Evolutionary conservation across 2,888 invertebrate genomes (phyloP), one percentile per base, ranked within the genome.

Genomic region (Leptinotarsa peninsularis): DNA sequence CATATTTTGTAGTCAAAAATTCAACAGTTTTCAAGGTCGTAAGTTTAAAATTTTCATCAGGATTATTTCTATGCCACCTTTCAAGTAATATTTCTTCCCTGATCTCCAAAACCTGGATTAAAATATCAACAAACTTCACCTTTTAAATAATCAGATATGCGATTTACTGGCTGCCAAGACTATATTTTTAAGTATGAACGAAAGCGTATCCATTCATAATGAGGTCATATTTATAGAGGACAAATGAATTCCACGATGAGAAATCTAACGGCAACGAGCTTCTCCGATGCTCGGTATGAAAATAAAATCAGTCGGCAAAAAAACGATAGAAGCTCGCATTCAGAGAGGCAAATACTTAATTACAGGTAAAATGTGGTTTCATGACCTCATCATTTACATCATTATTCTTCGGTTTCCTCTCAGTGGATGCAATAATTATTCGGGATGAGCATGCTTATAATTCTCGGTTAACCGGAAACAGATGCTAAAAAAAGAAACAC

Each of bases 311-410:
- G 63, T 63, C 63, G 63, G 63, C 13, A 33, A 63, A 63, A 63
- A n/a, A n/a, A 33, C 33, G 33, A 63, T 63, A 18, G 33, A 27
- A 33, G 63, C 63, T 27, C 10, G 18, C 63, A n/a, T 33, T 63
- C 63, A 43, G 63, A 18, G 43, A 17, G 63, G 63, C 13, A 43
- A 63, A 43, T 63, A 63, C 4, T 33, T 63, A 63, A 63, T 63
- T 33, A 63, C n/a, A 63, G 63, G 63, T 63, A 63, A 63, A 21
- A 27, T 7, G 63, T 15, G 43, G 63, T 63, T 63, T 63, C 63
- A 63, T 63, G 63, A 33, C 43, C 63, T 63, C 63, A 63, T 63
- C 27, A 63, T 63, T 63, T 63, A 43, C 63, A 63, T 63, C 63
- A 33, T 63, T 63, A 43, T 63, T 33, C n/a, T 27, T 33, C 18